These are phyloP conservation scores for Drosophila pectinifera DNA, from an alignment of 1,140 invertebrate species.

Conservation along the genomic window DNA sequence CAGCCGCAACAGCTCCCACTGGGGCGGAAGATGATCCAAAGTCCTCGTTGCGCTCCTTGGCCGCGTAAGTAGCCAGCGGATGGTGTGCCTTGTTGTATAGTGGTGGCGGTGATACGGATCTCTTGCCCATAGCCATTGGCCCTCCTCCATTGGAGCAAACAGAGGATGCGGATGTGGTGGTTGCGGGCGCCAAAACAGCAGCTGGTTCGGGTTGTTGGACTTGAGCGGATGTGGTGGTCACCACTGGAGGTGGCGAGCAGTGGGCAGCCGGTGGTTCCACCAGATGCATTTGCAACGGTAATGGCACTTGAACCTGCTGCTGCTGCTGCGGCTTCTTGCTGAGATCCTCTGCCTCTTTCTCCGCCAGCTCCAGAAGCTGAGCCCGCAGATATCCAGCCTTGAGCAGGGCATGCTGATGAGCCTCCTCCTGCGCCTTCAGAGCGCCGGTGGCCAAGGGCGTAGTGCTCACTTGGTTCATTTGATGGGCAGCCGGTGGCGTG, in stretches of 20 bases:
- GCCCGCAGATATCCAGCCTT: conserved; percentile 67
- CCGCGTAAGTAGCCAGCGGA: conserved; percentile 62
- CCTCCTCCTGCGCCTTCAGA: conserved; percentile 64
- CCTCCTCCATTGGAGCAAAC: conserved; percentile 40
- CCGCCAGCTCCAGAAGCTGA: conserved; percentile 57
- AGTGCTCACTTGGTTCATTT: conserved; percentile 70
- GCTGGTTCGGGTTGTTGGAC: conserved; percentile 37
- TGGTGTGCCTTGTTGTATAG: conserved; percentile 82
- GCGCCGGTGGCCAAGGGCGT: conserved; percentile 67
- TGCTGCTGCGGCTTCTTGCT: conserved; percentile 65
- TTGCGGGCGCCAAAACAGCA: conserved; percentile 63
- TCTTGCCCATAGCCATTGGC: conserved; percentile 49
- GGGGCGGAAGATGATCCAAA: conserved; percentile 17
- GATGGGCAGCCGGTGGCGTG: conserved; percentile 78
- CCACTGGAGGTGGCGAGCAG: conserved; percentile 64
- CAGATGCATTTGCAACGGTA: conserved; percentile 25
- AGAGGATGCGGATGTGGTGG: conserved; percentile 64
- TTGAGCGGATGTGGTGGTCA: conserved; percentile 57
- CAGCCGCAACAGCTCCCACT: conserved; percentile 3
- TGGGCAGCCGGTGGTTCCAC: conserved; percentile 51
- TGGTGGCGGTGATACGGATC: conserved; percentile 78
- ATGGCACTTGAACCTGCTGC: conserved; percentile 3
- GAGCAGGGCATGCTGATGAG: conserved; percentile 65
- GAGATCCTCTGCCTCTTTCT: conserved; percentile 78
- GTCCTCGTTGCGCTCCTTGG: conserved; percentile 61